Evolutionary conservation across 2,888 invertebrate species (phyloP).

Genomic region (Hydrotaea cyrtoneurina): DNA sequence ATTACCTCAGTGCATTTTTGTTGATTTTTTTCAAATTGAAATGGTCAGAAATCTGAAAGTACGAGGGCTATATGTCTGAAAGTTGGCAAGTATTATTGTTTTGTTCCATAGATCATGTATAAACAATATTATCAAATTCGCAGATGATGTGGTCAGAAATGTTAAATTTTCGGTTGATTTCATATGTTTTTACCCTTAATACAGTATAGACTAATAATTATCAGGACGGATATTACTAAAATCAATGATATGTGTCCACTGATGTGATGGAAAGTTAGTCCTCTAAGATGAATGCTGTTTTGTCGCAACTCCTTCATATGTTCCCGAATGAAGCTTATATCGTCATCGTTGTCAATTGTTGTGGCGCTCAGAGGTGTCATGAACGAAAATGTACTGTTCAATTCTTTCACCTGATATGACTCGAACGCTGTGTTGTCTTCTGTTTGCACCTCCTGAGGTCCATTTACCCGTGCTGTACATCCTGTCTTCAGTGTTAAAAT

Average conservation of each 20-base stretch:
- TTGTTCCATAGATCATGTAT: too few species aligned
- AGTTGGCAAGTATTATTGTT: too few species aligned
- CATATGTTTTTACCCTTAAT: too few species aligned
- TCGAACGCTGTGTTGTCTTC: not conserved
- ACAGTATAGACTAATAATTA: too few species aligned
- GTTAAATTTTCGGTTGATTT: too few species aligned
- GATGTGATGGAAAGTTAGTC: not conserved
- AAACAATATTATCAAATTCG: too few species aligned
- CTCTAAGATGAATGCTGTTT: not conserved
- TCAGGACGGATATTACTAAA: not conserved
- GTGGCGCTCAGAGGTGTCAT: not conserved
- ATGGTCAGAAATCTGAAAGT: too few species aligned
- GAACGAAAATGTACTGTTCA: not conserved
- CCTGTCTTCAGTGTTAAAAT: not conserved
- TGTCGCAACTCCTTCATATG: not conserved
- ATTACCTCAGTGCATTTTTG: too few species aligned
- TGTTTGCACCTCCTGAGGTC: not conserved
- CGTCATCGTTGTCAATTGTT: not conserved
- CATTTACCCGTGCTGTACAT: not conserved
- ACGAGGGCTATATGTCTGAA: too few species aligned
- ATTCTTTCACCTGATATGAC: not conserved
- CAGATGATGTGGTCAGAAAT: too few species aligned
- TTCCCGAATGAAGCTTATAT: not conserved
- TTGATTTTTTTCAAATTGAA: too few species aligned
- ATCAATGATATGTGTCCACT: not conserved